phyloP scores from a whole-genome alignment of 2,113 vertebrate species.

The Progne subis region DNA sequence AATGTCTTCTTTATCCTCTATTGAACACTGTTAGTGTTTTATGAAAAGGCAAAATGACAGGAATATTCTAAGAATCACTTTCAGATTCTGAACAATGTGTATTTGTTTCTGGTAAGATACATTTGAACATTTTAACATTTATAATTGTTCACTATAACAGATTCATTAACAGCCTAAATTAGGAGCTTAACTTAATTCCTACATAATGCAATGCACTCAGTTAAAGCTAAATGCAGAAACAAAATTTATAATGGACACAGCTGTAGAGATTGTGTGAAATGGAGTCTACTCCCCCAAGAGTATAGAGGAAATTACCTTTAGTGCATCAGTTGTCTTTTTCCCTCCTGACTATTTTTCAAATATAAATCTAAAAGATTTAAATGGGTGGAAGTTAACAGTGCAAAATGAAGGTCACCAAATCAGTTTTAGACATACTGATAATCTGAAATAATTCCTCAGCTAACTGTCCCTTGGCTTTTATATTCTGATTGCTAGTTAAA shows the following conservation, averaged over 20 bases:
- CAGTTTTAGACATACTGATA: neutral
- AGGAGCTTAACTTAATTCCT: neutral
- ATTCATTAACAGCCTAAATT: neutral
- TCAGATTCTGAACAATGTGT: neutral
- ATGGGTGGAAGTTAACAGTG: neutral
- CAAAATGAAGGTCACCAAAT: neutral
- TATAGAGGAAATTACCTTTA: neutral
- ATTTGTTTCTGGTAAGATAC: neutral
- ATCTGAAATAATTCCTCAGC: neutral
- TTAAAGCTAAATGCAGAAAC: neutral
- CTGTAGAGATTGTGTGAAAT: neutral
- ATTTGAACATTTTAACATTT: neutral
- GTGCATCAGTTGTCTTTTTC: neutral
- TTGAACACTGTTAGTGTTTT: neutral
- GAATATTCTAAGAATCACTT: neutral
- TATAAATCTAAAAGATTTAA: neutral
- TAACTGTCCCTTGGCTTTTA: neutral
- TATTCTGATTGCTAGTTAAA: neutral
- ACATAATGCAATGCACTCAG: neutral
- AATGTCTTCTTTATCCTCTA: neutral
- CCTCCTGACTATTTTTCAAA: neutral
- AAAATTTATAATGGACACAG: fast-evolving
- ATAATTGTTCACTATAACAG: neutral
- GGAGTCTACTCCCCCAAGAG: neutral
- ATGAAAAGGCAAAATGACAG: neutral